These are phyloP conservation scores for Climacteris rufus DNA, from an alignment of 2,113 vertebrate species.

Conservation along the genomic window DNA sequence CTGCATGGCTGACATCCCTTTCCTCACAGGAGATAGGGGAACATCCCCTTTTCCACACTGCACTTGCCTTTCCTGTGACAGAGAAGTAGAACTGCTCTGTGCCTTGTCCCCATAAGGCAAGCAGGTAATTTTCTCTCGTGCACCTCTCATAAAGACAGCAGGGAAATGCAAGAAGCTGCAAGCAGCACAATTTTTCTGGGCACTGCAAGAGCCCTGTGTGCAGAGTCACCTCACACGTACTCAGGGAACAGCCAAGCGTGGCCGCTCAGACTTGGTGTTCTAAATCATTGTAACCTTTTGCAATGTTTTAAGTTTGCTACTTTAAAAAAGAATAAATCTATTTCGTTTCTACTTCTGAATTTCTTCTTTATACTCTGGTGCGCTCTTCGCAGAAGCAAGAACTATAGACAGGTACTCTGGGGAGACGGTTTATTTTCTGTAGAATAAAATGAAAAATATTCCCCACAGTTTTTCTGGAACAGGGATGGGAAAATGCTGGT, in stretches of 20 bases:
- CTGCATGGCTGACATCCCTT: neutral
- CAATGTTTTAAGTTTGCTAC: slow-evolving; percentile 59
- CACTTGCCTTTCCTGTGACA: neutral
- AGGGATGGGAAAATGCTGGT: neutral
- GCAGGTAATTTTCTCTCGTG: neutral
- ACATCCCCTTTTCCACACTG: neutral
- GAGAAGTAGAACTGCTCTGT: neutral
- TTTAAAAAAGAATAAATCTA: slow-evolving; percentile 22
- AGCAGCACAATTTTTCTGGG: slow-evolving; percentile 2
- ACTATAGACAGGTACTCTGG: neutral
- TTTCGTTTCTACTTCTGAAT: slow-evolving; percentile 33
- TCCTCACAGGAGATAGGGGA: neutral
- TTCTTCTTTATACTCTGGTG: slow-evolving; percentile 16
- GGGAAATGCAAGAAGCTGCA: neutral
- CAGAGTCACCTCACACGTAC: slow-evolving; percentile 57
- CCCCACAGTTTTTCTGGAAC: neutral
- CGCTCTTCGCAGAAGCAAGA: neutral
- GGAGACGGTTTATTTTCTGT: neutral
- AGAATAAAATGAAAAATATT: neutral
- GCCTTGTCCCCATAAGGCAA: neutral
- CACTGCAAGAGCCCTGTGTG: neutral
- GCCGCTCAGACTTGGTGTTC: slow-evolving; percentile 19
- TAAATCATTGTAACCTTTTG: slow-evolving; percentile 69
- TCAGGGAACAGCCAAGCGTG: slow-evolving; percentile 55
- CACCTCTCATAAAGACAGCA: neutral